Conservation (phyloP, 2,113 vertebrate species). For the Catagonus wagneri region DNA sequence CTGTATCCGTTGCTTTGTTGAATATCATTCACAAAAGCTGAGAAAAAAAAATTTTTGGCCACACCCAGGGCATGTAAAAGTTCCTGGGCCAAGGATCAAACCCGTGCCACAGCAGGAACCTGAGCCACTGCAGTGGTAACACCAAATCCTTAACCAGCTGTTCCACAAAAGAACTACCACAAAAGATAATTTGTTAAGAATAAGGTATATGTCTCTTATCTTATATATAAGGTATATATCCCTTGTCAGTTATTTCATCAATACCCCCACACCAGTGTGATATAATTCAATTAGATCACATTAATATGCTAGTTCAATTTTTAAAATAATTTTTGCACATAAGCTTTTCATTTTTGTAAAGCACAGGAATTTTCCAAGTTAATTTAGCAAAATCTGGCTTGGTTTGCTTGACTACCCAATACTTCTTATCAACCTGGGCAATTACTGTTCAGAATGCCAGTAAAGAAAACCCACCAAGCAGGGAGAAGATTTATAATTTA, state of each 20-base stretch:
- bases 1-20: not conserved
- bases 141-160: no score
- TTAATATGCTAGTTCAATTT: not conserved
- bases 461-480: constrained; percentile 36
- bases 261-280: not conserved
- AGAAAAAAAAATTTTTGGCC: no score
- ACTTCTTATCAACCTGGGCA: constrained; percentile 34
- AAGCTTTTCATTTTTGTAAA: constrained; percentile 46
- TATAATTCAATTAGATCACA: constrained; percentile 10
- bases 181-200: constrained; percentile 40
- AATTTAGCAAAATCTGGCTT: constrained; percentile 23
- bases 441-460: constrained; percentile 39
- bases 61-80: no score
- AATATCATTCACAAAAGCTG: constrained; percentile 4
- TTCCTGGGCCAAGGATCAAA: no score
- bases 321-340: constrained; percentile 49
- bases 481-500: constrained; percentile 30
- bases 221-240: not conserved
- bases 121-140: no score
- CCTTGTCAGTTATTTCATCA: constrained; percentile 13
- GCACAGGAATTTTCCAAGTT: constrained; percentile 30
- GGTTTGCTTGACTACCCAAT: not conserved
- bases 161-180: not conserved
- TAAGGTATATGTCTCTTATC: not conserved
- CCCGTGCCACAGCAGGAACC: no score